A percentile compares a stretch with the other conserved stretches of the same genome.
Evolutionary conservation across 2,797 vertebrate species (phyloP).

Genomic region (Varecia variegata): DNA sequence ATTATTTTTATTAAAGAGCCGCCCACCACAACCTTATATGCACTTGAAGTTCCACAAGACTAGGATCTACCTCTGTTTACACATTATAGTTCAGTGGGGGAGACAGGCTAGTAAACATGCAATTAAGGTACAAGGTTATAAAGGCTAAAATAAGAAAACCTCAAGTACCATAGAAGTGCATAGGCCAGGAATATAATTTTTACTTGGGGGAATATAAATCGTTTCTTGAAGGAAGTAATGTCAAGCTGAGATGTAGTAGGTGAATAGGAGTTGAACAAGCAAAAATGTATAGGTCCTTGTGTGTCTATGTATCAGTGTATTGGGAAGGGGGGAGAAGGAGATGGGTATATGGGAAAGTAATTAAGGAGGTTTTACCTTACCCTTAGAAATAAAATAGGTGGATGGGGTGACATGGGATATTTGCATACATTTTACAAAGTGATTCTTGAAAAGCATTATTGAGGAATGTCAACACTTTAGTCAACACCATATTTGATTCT

Average conservation of each 20-base stretch:
- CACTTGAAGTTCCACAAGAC: neutral
- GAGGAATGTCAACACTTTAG: neutral
- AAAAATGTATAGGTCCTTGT: neutral
- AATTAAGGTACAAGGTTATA: neutral
- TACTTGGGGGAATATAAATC: neutral
- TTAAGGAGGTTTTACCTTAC: neutral
- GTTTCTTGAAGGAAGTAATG: neutral
- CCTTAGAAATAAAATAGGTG: neutral
- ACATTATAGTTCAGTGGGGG: neutral
- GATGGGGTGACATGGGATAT: neutral
- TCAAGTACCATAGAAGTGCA: neutral
- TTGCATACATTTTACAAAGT: neutral
- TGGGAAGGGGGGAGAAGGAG: neutral
- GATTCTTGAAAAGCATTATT: neutral
- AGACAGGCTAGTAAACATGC: neutral
- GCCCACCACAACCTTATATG: neutral
- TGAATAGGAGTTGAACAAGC: neutral
- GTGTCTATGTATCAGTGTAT: neutral
- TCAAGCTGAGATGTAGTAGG: neutral
- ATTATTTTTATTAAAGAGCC: neutral
- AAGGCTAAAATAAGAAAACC: neutral
- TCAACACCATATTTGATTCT: neutral
- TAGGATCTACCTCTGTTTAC: neutral
- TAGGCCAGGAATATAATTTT: neutral
- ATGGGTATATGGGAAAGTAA: rapidly evolving